Percentiles rank a stretch among this genome's conserved stretches.
Evolutionary conservation across 2,888 invertebrate species (phyloP).

Genomic region (Lymantria monacha): DNA sequence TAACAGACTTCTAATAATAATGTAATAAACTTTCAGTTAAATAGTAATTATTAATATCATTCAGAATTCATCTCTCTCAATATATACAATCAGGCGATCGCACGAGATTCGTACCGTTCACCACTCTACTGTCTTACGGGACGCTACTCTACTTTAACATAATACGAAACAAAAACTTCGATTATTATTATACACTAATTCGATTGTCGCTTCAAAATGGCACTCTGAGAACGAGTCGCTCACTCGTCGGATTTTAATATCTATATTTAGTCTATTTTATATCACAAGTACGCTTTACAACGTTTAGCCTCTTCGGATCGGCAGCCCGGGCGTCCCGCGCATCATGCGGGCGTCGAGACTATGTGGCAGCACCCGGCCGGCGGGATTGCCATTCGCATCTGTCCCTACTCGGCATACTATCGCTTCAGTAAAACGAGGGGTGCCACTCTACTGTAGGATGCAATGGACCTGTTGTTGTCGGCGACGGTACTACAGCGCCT

Average conservation of each 20-base stretch:
- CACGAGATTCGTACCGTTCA: conserved; percentile 29
- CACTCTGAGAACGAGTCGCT: conserved; percentile 68
- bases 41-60: conserved; percentile 57
- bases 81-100: conserved; percentile 34
- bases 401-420: conserved; percentile 18
- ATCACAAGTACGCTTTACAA: conserved; percentile 78
- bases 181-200: conserved; percentile 51
- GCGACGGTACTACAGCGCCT: conserved; percentile 48
- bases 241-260: conserved; percentile 56
- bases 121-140: conserved; percentile 60
- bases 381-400: conserved; percentile 27
- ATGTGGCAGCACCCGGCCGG: conserved; percentile 20
- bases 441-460: conserved; percentile 79
- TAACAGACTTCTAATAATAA: conserved; percentile 59
- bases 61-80: conserved; percentile 69
- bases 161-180: conserved; percentile 51
- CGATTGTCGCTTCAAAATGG: conserved; percentile 68
- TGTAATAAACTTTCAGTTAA: conserved; percentile 67
- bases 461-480: conserved; percentile 56
- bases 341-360: conserved; percentile 28
- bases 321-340: conserved; percentile 33
- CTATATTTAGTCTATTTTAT: conserved; percentile 74
- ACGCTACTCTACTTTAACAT: conserved; percentile 49
- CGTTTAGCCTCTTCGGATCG: conserved; percentile 63
- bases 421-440: conserved; percentile 81